Conservation (phyloP, 2,113 vertebrate species). For the Vidua macroura region DNA sequence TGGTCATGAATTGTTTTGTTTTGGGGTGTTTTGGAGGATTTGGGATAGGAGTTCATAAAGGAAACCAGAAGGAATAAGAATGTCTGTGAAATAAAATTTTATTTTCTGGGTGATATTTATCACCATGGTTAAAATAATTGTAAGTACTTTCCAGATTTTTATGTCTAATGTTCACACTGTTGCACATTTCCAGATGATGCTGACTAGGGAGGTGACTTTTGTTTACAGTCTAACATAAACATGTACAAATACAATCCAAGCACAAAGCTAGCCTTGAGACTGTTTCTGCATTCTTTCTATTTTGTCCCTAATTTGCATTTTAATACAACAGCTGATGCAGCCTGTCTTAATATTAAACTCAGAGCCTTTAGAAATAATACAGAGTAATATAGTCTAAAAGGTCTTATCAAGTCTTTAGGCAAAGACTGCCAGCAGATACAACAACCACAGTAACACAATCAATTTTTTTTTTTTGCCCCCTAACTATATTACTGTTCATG, state of each 20-base stretch:
- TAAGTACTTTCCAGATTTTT: neutral
- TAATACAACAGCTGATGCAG: neutral
- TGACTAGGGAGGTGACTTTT: neutral
- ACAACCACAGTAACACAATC: neutral
- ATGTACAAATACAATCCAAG: neutral
- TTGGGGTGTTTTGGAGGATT: fast-evolving
- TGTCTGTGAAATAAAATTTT: neutral
- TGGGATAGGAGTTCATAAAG: neutral
- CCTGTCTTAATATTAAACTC: neutral
- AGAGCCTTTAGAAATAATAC: neutral
- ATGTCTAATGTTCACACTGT: neutral
- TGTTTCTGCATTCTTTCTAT: neutral
- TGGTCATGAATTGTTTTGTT: neutral
- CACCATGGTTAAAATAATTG: neutral
- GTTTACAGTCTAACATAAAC: neutral
- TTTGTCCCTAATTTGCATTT: neutral
- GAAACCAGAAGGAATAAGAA: neutral
- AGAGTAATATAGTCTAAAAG: neutral
- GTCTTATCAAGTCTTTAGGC: neutral
- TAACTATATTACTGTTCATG: neutral
- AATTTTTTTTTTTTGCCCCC: fast-evolving
- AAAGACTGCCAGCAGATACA: neutral
- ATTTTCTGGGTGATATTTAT: neutral
- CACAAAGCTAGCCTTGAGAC: neutral
- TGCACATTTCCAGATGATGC: neutral